phyloP scores from a whole-genome alignment of 2,113 vertebrate species.

The Carassius carassius region DNA sequence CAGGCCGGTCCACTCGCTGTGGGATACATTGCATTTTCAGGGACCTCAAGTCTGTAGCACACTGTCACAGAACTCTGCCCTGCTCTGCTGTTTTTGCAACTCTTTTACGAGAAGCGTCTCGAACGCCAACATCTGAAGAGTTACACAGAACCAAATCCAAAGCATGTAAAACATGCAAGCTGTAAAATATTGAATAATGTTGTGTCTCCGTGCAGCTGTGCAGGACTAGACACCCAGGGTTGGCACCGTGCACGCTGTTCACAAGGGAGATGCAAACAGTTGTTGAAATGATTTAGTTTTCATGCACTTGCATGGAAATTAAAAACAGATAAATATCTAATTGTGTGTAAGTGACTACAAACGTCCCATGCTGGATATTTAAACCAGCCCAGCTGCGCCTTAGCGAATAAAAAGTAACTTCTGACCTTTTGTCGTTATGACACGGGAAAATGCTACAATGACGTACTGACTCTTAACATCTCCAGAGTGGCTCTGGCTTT shows the following conservation, averaged over 20 bases:
- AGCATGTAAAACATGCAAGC: not conserved
- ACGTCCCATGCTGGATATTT: not conserved
- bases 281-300: not conserved
- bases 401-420: not conserved
- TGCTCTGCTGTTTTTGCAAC: constrained; percentile 84
- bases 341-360: not conserved
- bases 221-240: not conserved
- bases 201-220: not conserved
- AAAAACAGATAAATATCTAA: not conserved
- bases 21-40: not conserved
- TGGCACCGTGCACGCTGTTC: not conserved
- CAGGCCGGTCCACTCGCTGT: constrained; percentile 21
- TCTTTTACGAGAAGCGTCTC: constrained; percentile 69
- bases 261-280: not conserved
- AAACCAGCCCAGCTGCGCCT: not conserved
- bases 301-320: not conserved
- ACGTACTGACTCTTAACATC: not conserved
- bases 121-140: constrained; percentile 58
- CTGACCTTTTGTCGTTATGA: constrained; percentile 20
- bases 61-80: constrained; percentile 83
- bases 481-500: not conserved
- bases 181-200: not conserved
- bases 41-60: constrained; percentile 84
- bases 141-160: not conserved
- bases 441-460: not conserved